Evolutionary conservation across 2,888 invertebrate genomes (phyloP).

Genomic region (Carabus problematicus): DNA sequence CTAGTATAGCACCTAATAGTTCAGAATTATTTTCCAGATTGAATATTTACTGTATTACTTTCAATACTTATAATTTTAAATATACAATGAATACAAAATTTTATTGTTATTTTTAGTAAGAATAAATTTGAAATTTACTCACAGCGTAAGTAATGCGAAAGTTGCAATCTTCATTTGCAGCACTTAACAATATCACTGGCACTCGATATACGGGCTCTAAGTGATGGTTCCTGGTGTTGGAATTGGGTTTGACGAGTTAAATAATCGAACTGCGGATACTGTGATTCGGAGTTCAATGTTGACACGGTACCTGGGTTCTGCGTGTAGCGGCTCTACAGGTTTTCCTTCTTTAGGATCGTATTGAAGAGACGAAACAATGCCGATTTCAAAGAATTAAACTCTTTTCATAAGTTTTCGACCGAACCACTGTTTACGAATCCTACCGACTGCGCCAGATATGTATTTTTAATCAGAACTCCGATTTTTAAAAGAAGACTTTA

Average conservation of each 20-base stretch:
- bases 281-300: background rate
- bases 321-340: constrained; percentile 14
- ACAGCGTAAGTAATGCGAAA: too few relatives aligned
- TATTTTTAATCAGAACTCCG: too few relatives aligned
- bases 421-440: constrained; percentile 12
- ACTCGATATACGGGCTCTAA: constrained; percentile 8
- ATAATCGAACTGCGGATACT: too few relatives aligned
- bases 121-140: background rate
- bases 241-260: background rate
- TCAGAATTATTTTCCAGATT: background rate
- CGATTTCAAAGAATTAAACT: constrained; percentile 1
- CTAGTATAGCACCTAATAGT: background rate
- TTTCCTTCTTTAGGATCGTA: constrained; percentile 1
- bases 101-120: background rate
- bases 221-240: background rate
- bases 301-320: constrained; percentile 4
- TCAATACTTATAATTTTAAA: background rate
- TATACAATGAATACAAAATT: background rate
- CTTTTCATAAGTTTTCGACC: background rate
- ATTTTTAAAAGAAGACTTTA: too few relatives aligned
- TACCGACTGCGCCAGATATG: constrained; percentile 9
- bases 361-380: constrained; percentile 5
- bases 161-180: background rate
- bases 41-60: background rate
- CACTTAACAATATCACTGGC: constrained; percentile 1